Evolutionary conservation across 2,888 invertebrate species (phyloP).

Genomic region (Anthoptus insignis): DNA sequence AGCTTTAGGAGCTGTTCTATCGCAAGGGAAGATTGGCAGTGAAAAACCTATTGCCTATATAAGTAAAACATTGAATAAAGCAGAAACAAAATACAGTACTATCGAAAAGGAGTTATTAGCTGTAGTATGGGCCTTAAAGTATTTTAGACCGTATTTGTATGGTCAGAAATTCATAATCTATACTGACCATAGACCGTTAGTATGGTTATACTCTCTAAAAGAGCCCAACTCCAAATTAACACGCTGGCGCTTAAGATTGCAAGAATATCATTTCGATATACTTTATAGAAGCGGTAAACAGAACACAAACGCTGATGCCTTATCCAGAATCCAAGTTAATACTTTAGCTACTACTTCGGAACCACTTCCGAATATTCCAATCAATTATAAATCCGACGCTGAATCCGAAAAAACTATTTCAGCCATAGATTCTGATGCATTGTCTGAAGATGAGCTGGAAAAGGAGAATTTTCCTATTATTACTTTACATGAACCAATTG

Average conservation of each 20-base stretch:
- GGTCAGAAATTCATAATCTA: constrained; percentile 52
- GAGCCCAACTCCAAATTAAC: constrained; percentile 38
- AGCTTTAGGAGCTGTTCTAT: constrained; percentile 36
- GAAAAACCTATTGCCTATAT: constrained; percentile 15
- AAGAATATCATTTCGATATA: no score
- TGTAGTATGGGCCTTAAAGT: constrained; percentile 36
- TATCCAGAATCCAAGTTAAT: constrained; percentile 36
- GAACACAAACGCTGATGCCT: constrained; percentile 40
- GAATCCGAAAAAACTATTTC: constrained; percentile 1
- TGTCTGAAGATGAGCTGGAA: background rate
- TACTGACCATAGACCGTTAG: constrained; percentile 38
- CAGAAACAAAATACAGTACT: background rate
- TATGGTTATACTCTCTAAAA: constrained; percentile 35
- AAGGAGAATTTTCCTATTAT: constrained; percentile 13
- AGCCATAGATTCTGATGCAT: background rate
- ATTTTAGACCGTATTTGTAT: constrained; percentile 53
- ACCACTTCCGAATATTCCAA: constrained; percentile 6
- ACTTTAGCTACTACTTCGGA: constrained; percentile 18
- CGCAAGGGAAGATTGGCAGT: constrained; percentile 38
- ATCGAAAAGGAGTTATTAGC: constrained; percentile 25
- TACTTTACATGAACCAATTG: constrained; percentile 31
- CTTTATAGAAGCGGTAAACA: no score
- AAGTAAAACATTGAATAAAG: no score
- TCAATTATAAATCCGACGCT: constrained; percentile 18
- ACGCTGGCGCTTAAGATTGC: no score